phyloP scores from a whole-genome alignment of 1,140 invertebrate genomes.

The Mizuhopecten yessoensis region DNA sequence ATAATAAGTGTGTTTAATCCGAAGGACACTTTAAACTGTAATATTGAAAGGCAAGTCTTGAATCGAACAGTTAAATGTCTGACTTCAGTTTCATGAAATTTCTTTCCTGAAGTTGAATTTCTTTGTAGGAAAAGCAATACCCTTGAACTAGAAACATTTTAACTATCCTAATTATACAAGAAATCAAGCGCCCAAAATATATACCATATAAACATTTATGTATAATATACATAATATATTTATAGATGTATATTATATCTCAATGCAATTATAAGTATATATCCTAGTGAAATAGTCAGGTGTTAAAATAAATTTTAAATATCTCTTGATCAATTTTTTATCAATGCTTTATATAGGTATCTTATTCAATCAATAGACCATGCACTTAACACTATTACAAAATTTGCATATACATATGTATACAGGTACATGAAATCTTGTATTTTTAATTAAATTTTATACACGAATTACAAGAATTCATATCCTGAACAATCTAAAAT shows the following conservation, averaged over 20 bases:
- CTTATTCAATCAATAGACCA: neutral
- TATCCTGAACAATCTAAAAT: neutral
- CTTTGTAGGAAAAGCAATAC: neutral
- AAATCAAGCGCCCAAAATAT: too few relatives aligned
- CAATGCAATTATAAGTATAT: too few relatives aligned
- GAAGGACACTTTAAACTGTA: neutral
- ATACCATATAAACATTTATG: too few relatives aligned
- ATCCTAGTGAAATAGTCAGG: too few relatives aligned
- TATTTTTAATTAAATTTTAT: neutral
- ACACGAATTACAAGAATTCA: neutral
- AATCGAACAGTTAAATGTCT: neutral
- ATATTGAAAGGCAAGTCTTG: neutral
- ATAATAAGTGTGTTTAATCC: constrained; percentile 8
- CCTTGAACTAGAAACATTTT: neutral
- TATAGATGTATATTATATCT: too few relatives aligned
- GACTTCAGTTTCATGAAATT: neutral
- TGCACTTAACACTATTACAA: neutral
- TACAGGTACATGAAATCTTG: neutral
- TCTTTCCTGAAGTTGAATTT: neutral
- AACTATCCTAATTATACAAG: too few relatives aligned
- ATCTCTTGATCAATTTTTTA: neutral
- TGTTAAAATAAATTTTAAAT: neutral
- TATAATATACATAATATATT: too few relatives aligned
- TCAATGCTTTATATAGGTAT: neutral
- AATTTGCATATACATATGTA: neutral